Evolutionary conservation across 2,797 vertebrate species (phyloP).

Genomic region (Mastacembelus armatus): DNA sequence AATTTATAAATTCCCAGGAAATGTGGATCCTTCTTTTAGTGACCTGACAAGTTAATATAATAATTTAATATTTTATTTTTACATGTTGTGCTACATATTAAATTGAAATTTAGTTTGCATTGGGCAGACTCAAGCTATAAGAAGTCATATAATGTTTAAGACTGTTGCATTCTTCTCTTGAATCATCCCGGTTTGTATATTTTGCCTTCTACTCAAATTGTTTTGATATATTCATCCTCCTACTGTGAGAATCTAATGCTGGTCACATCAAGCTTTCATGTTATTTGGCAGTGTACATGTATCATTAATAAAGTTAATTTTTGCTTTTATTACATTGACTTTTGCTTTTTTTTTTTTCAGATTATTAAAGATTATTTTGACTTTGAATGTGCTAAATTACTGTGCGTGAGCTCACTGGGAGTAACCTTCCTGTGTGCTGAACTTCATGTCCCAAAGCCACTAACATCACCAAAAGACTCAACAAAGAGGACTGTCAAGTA

Average conservation of each 20-base stretch:
- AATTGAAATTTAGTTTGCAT: neutral
- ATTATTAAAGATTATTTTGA: neutral
- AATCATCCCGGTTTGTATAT: neutral
- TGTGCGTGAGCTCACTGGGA: conserved; percentile 21
- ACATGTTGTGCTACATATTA: conserved; percentile 2
- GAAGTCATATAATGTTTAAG: conserved; percentile 16
- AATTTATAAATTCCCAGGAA: conserved; percentile 37
- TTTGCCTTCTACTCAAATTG: neutral
- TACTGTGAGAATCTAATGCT: conserved; percentile 1
- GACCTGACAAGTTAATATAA: neutral
- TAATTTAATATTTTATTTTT: neutral
- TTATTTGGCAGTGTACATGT: neutral
- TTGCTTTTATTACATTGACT: neutral
- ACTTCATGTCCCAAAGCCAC: neutral
- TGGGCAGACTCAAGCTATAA: neutral
- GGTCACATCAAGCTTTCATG: neutral
- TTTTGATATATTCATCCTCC: neutral
- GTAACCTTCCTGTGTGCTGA: conserved; percentile 17
- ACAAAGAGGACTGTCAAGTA: neutral
- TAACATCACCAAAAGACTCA: neutral
- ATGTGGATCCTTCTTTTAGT: conserved; percentile 13
- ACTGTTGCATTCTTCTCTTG: too few species aligned
- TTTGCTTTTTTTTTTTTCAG: neutral
- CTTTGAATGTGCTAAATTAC: neutral
- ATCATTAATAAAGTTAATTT: conserved; percentile 29